Conservation (phyloP, 2,797 vertebrate species). For the Peromyscus melanophrys region DNA sequence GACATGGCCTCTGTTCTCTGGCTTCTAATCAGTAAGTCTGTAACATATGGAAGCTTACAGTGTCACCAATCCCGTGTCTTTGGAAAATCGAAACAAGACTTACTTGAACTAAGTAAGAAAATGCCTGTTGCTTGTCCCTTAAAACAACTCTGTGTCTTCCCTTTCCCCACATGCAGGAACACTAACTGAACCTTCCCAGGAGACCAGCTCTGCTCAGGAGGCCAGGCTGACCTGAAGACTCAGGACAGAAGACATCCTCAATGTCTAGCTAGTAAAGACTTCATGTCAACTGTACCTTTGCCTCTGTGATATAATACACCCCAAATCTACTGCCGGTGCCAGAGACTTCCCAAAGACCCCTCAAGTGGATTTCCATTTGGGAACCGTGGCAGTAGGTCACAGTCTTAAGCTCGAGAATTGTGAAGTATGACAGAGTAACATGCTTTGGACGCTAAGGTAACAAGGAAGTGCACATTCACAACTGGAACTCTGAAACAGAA, state of each 20-base stretch:
- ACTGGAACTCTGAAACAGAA: constrained; percentile 84
- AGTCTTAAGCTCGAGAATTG: constrained; percentile 72
- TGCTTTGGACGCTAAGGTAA: constrained; percentile 88
- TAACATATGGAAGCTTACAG: not conserved
- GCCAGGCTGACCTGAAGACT: constrained; percentile 5
- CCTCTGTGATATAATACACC: constrained; percentile 42
- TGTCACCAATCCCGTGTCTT: not conserved
- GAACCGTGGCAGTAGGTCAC: constrained; percentile 67
- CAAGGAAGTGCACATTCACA: constrained; percentile 81
- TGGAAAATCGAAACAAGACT: constrained; percentile 68
- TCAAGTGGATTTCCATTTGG: constrained; percentile 82
- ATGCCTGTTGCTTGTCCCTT: constrained; percentile 27
- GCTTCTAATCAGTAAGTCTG: constrained; percentile 3
- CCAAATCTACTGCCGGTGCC: constrained; percentile 80
- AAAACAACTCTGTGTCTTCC: not conserved
- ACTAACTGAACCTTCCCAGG: not conserved
- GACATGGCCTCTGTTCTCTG: constrained; percentile 11
- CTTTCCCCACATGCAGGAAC: not conserved
- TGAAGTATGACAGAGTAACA: constrained; percentile 73
- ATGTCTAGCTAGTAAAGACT: constrained; percentile 21
- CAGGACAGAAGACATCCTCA: not conserved
- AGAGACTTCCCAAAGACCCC: constrained; percentile 80
- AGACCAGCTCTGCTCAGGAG: constrained; percentile 48
- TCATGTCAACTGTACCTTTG: constrained; percentile 63
- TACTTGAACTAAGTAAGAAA: constrained; percentile 42